Base-by-base conservation (phyloP, 2,888 invertebrate genomes). In the Spicauda simplicius region DNA sequence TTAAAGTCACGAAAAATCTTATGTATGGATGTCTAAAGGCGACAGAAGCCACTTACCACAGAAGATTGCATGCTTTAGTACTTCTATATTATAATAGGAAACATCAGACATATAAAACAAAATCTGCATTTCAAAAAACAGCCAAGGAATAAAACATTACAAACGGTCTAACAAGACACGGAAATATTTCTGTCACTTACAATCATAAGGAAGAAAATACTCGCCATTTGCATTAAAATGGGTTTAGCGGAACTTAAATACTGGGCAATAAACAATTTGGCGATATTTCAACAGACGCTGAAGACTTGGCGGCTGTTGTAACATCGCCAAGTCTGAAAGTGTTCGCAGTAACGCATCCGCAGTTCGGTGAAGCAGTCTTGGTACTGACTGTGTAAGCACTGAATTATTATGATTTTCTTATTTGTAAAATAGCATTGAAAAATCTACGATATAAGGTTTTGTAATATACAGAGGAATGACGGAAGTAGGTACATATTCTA, bases 201-300 rank as follows among this genome's bases (percentile, higher is more conserved):
- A 14, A 37, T 16, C 20, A 50, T 56, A 8, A 41, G 33, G 37
- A 54, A 54, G 45, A 45, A 54, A 59, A 45, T 48, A 18, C 30
- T 54, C 45, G 25, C 55, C 55, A 60, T 66, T 66, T 60, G 55
- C 60, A 66, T 55, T n/a, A 48, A 60, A 65, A 66, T 48, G 60
- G 25, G 45, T 59, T 66, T 55, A 60, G 33, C 33, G 48, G 45
- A 16, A 48, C 41, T 55, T 66, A 66, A 54, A 50, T 66, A 48
- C 60, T 54, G 54, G 25, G 55, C 66, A 66, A 66, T 66, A 60
- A 66, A 60, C 66, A 60, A 66, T 66, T 66, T 66, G 66, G 66
- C 66, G 60, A 48, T 55, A 55, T 7, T 60, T 66, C 66, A 66
- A 41, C 55, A n/a, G n/a, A n/a, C n/a, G n/a, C n/a, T n/a, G n/a